Conservation (phyloP, 2,797 vertebrate species). For the Coluber constrictor region DNA sequence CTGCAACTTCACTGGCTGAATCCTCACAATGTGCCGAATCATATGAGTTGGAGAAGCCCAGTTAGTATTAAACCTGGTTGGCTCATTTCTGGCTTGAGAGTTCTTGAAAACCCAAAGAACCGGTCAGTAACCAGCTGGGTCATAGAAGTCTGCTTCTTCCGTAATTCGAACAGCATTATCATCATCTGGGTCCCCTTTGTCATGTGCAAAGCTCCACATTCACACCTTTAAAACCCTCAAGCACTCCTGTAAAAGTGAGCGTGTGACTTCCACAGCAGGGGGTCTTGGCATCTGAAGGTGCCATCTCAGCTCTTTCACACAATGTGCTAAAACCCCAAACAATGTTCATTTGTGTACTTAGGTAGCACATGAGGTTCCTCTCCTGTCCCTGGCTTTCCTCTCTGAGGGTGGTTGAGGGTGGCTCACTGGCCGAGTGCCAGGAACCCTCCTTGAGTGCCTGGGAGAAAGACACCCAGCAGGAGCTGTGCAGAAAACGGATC, state of each 20-base stretch:
- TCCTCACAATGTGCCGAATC: not conserved
- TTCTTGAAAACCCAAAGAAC: not conserved
- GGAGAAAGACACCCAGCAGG: not conserved
- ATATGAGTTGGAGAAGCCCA: not conserved
- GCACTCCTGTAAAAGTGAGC: not conserved
- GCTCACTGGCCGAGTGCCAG: not conserved
- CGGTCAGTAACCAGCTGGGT: not conserved
- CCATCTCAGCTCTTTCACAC: not conserved
- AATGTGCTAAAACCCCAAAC: not conserved
- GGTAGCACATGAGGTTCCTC: not conserved
- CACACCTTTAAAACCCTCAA: not conserved
- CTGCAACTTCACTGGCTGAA: not conserved
- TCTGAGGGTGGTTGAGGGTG: too few relatives aligned
- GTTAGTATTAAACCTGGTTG: not conserved
- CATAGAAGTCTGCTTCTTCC: not conserved
- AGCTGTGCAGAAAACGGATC: not conserved
- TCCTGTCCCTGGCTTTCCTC: not conserved
- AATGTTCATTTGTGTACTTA: not conserved
- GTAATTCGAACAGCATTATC: too few relatives aligned
- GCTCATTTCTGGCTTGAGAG: not conserved
- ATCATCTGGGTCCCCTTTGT: accelerated
- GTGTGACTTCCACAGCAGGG: not conserved
- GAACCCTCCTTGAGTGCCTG: accelerated
- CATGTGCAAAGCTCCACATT: not conserved
- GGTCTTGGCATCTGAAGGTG: not conserved